Conservation (phyloP, 1,140 invertebrate species). For the Elysia chlorotica region DNA sequence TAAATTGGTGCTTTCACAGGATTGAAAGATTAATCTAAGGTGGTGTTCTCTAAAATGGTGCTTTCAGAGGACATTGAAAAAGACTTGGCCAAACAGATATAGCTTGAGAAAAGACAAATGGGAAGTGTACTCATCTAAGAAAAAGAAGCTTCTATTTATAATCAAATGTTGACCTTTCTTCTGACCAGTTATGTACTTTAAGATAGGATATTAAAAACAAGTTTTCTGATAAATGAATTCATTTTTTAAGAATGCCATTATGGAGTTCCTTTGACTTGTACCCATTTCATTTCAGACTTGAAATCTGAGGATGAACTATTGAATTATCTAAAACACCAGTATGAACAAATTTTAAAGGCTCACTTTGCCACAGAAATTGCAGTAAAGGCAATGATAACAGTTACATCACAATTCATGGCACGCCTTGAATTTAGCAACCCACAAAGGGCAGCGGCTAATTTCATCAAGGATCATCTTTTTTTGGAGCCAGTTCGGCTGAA, state of each 20-base stretch:
- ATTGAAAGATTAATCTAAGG: no score
- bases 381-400: slow-evolving; percentile 32
- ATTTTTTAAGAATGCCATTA: neutral
- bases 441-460: slow-evolving; percentile 27
- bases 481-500: slow-evolving; percentile 4
- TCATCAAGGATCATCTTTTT: slow-evolving; percentile 15
- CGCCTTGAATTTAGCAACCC: slow-evolving; percentile 23
- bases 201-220: no score
- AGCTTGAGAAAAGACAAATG: no score
- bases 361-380: slow-evolving; percentile 22
- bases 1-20: no score
- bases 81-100: no score
- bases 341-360: slow-evolving; percentile 24
- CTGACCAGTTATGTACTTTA: neutral
- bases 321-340: slow-evolving; percentile 31
- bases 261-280: neutral
- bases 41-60: no score
- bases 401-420: slow-evolving; percentile 33
- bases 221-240: neutral
- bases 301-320: slow-evolving; percentile 28
- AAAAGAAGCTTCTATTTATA: no score
- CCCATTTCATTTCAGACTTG: slow-evolving; percentile 5
- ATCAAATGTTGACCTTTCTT: neutral
- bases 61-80: no score
- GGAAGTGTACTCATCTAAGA: no score